Base-by-base conservation (phyloP, 2,888 invertebrate species). In the Capitulum mitella region DNA sequence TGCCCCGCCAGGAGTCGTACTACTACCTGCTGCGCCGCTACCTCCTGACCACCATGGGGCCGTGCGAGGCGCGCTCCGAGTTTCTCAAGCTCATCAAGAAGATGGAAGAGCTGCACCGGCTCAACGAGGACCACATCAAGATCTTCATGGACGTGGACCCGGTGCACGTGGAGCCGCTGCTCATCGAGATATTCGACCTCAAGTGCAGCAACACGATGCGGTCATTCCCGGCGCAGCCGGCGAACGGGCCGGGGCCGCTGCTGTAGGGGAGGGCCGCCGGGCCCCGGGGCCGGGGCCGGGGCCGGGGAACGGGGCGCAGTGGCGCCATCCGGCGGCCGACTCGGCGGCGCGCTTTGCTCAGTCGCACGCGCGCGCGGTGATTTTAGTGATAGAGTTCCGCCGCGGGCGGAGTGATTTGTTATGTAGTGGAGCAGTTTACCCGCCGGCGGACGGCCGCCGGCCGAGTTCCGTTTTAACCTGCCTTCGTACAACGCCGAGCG, bases 141-240 rank as follows among this genome's bases (percentile, higher is more conserved):
- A 94, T 97, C 8, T 94, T 96, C 85, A 88, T 97, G 43, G 94
- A 97, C 86, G 94, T 96, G 0, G 95, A 97, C 88, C 96, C 97
- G 48, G 89, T 91, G 80, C 91, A 92, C 84, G 93, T 98, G 75
- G 97, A 97, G 84, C 98, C 97, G 0, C 87, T 98, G 58, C 88
- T 98, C 76, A 92, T 97, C 85, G 97, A 98, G 89, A 95, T 98
- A 84, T 95, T 98, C 84, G 97, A 97, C 87, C 88, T 97, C 81
- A 95, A 95, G 84, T 58, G 58, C 22, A 29, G 58, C 6, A n/a
- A 54, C 26, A 6, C 54, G 54, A 54, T 54, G 54, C 34, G 70
- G 6, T 37, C 34, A 1, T 70, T 70, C 37, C 8, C 37, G 37
- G 37, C 26, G 22, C 22, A 37, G 32, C 32, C 61, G 6, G 32